Base-by-base conservation (phyloP, 2,888 invertebrate genomes). In the Synanthedon andrenaeformis region DNA sequence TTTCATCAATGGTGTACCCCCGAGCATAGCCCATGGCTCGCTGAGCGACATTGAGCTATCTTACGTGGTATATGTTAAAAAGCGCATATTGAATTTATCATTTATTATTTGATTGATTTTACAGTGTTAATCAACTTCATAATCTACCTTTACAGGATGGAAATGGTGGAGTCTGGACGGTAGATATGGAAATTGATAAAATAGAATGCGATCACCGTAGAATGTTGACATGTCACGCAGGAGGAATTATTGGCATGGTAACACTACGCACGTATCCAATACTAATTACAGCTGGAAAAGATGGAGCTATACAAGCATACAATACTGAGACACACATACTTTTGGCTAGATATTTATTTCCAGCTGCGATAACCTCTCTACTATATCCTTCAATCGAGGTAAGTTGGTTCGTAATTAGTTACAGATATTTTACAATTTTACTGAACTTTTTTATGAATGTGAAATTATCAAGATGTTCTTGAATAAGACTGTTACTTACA, bases 311-410 rank as follows among this genome's bases (percentile, higher is more conserved):
- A 2, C 91, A 92, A 60, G 80, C 95, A 2, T 95, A 94, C 67
- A 90, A 94, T 67, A 94, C 93, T 57, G 67, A 88, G 0, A 74
- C 76, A 0, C 90, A 91, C 62, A 75, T 75, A 23, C 74, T 93
- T 12, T 69, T 95, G 6, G 85, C 91, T 28, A 87, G 89, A 57
- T 89, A 91, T 59, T 86, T 89, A 54, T 78, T 82, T 13, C 86
- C 85, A 1, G 82, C 89, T 0, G 74, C 86, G 23, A 89, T 92
- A 0, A 83, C 87, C 1, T 90, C 90, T 57, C 69, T 92, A 52
- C 66, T 93, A 3, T 97, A 96, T 92, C 82, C 95, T 6, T 92
- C 94, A 12, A 66, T 88, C n/a, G 79, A 89, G 55, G 92, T 92
- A 74, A 83, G 82, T 71, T 14, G 8, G 2, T 35, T 35, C 10